A percentile compares a stretch with the other conserved stretches of the same genome.
Evolutionary conservation across 1,140 invertebrate genomes (phyloP).

Genomic region (Venturia canescens): DNA sequence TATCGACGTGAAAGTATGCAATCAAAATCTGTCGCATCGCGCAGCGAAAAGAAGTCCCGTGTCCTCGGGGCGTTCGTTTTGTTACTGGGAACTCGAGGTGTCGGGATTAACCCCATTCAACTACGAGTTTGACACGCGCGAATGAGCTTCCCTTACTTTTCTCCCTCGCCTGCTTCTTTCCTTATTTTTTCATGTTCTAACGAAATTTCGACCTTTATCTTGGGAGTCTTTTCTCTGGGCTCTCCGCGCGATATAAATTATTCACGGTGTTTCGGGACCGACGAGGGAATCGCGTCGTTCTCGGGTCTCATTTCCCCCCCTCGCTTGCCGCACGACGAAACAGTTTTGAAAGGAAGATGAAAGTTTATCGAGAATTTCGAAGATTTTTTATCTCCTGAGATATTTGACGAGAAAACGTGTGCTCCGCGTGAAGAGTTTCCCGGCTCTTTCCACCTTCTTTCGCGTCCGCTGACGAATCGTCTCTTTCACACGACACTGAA

Average conservation of each 20-base stretch:
- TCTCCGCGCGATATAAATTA: no score
- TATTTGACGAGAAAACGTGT: background rate
- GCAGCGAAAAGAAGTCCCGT: slow-evolving; percentile 30
- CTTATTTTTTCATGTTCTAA: background rate
- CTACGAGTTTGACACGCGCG: background rate
- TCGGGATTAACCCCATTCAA: slow-evolving; percentile 6
- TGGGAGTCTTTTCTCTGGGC: no score
- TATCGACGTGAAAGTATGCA: slow-evolving; percentile 56
- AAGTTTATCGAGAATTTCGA: no score
- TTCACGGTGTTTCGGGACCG: no score
- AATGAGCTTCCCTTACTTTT: background rate
- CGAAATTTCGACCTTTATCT: no score
- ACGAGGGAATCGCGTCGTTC: no score
- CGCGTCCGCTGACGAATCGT: background rate
- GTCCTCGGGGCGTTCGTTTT: slow-evolving; percentile 24
- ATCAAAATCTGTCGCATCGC: slow-evolving; percentile 58
- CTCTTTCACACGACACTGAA: no score
- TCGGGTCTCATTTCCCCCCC: no score
- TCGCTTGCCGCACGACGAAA: no score
- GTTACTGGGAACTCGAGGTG: slow-evolving; percentile 25
- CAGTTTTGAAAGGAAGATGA: no score
- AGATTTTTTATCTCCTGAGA: no score
- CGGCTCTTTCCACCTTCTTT: slow-evolving; percentile 22
- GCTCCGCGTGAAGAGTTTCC: background rate
- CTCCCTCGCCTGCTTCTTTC: background rate